A percentile compares a stretch with the other conserved stretches of the same genome.
Conservation (phyloP, 2,113 vertebrate species). For the Actenoides hombroni region DNA sequence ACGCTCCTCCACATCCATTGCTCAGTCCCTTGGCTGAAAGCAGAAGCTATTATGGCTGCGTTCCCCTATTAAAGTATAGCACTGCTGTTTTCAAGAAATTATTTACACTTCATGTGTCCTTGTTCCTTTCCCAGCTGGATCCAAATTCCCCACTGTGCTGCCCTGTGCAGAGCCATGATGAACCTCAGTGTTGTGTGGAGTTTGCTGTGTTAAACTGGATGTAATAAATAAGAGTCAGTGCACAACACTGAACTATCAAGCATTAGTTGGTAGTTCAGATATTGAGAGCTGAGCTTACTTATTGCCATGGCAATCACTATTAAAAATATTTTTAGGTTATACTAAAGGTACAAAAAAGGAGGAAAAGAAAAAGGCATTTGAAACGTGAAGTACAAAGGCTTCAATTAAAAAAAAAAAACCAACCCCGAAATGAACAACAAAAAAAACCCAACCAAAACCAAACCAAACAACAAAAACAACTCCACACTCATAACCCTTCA, state of each 20-base stretch:
- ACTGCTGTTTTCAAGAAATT: neutral
- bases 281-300: slow-evolving; percentile 37
- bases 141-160: neutral
- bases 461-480: too few relatives aligned
- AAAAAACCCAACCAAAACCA: too few relatives aligned
- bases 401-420: neutral
- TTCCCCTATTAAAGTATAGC: neutral
- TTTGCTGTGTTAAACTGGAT: neutral
- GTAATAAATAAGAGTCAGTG: neutral
- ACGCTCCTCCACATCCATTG: neutral
- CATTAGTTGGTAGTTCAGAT: neutral
- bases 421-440: too few relatives aligned
- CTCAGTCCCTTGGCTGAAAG: neutral
- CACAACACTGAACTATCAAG: neutral
- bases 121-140: neutral
- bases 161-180: neutral
- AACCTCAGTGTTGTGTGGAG: neutral
- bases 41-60: neutral
- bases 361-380: neutral
- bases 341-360: neutral
- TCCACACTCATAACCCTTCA: neutral
- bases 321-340: slow-evolving; percentile 54
- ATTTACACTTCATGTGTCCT: neutral
- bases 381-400: neutral
- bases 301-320: slow-evolving; percentile 66